Base-by-base conservation (phyloP, 2,113 vertebrate species). In the Hypomesus transpacificus region DNA sequence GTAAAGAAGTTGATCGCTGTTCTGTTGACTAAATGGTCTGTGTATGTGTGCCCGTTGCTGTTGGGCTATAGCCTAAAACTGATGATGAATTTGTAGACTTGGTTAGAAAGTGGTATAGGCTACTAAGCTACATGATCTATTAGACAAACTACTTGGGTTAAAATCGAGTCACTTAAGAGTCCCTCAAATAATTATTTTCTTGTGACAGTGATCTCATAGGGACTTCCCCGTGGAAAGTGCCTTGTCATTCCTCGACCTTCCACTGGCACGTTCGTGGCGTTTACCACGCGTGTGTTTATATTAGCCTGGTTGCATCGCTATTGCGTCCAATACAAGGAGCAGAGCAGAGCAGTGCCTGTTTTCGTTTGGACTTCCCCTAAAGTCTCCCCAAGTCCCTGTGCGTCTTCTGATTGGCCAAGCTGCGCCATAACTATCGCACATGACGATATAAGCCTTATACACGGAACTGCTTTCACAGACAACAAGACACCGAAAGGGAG, bases 211-310 rank as follows among this genome's bases (percentile, higher is more conserved):
- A 76, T 18, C 18, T 64, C 24, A 62, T 9, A 14, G 11, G 83
- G 81, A 88, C 66, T 53, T 59, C 86, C 87, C 82, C 16, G 58
- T 73, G 69, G 67, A 81, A 86, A 83, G 3, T 67, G 78, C 84
- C 24, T 16, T 68, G 86, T 91, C 90, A 90, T 79, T 75, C 64
- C 57, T 58, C 53, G 39, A n/a, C 52, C 53, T 80, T 50, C 69
- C 9, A 82, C 31, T 77, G 73, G 28, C 20, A 14, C 3, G 0
- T 1, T 21, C 14, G 39, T 8, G 2, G 54, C 52, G 76, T 69
- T 46, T 46, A 11, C 61, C 74, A 28, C 76, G 68, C 68, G 14
- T 58, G 8, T 75, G 75, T 78, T 67, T 67, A 61, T 61, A 69
- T 21, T 14, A n/a, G 14, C 24, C 13, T 4, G 31, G 31, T 34